Base-by-base conservation (phyloP, 2,113 vertebrate genomes). In the Triplophysa siluroides region DNA sequence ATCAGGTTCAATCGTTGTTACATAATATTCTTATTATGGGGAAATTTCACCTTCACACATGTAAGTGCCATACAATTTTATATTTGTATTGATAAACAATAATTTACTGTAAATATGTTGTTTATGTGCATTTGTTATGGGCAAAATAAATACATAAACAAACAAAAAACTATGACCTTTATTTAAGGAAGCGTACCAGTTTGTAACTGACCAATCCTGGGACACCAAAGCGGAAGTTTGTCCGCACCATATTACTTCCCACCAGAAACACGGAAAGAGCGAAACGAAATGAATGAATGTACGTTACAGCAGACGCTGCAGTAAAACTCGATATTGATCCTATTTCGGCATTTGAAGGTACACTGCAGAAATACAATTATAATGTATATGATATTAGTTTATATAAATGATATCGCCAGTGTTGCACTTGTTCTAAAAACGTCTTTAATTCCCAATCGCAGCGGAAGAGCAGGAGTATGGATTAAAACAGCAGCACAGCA, bases 221-320 rank as follows among this genome's bases (percentile, higher is more conserved):
- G 50, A 54, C 50, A 18, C 6, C 14, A 54, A 18, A 58, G 54
- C 54, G 72, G 72, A 75, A 74, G 72, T 61, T 26, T 33, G 71
- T 74, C 21, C 71, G 56, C 71, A 23, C n/a, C 0, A 14, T 43
- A 19, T 61, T 61, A 11, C n/a, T 74, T 62, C 38, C 56, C 1
- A 2, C 13, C 3, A 58, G 56, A 18, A 74, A 74, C 56, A 74
- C 56, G 72, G 56, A 74, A 74, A 21, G 61, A 16, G 2, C 14
- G 1, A 58, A n/a, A 43, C 13, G 43, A 56, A 45, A 45, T 73
- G 16, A 52, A 70, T 41, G 14, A 75, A 45, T 45, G 14, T 18
- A 12, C 29, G 29, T 29, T 29, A 29, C 9, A 26, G 56, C 21
- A 45, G 56, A 9, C 41, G 70, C 12, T 45, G 41, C 6, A 19